Percentiles rank a stretch among this genome's conserved stretches.
These are phyloP conservation scores for Auanema freiburgensis DNA, from an alignment of 2,888 invertebrate species.

Conservation along the genomic window DNA sequence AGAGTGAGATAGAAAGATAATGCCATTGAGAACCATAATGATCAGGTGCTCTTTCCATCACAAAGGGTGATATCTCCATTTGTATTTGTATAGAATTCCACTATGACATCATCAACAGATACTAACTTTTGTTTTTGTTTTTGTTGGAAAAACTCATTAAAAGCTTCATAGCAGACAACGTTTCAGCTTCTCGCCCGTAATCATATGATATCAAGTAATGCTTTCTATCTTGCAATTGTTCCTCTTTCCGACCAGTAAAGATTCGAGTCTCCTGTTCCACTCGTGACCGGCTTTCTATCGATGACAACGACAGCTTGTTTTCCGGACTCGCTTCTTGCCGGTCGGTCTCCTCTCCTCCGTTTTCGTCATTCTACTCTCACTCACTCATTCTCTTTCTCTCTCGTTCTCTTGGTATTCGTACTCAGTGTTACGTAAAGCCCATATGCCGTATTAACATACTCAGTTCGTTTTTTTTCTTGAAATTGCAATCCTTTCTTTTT, in stretches of 20 bases:
- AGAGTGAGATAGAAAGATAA: too few species aligned
- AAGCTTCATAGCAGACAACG: neutral
- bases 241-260: slow-evolving; percentile 3
- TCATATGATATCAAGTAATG: neutral
- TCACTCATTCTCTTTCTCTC: neutral
- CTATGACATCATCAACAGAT: too few species aligned
- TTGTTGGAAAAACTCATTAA: too few species aligned
- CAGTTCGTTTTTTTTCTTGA: too few species aligned
- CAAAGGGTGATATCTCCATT: too few species aligned
- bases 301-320: slow-evolving; percentile 1
- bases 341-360: slow-evolving; percentile 1
- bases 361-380: slow-evolving; percentile 2
- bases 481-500: too few species aligned
- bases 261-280: neutral
- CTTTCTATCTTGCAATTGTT: neutral
- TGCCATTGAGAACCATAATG: too few species aligned
- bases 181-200: slow-evolving; percentile 2
- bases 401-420: neutral
- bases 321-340: slow-evolving; percentile 5
- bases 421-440: neutral
- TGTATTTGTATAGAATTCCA: too few species aligned
- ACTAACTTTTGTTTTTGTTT: too few species aligned
- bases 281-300: slow-evolving; percentile 7
- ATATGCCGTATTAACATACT: neutral
- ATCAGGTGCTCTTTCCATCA: too few species aligned